These are phyloP conservation scores for Calliphora vicina DNA, from an alignment of 1,140 invertebrate genomes.

Conservation along the genomic window DNA sequence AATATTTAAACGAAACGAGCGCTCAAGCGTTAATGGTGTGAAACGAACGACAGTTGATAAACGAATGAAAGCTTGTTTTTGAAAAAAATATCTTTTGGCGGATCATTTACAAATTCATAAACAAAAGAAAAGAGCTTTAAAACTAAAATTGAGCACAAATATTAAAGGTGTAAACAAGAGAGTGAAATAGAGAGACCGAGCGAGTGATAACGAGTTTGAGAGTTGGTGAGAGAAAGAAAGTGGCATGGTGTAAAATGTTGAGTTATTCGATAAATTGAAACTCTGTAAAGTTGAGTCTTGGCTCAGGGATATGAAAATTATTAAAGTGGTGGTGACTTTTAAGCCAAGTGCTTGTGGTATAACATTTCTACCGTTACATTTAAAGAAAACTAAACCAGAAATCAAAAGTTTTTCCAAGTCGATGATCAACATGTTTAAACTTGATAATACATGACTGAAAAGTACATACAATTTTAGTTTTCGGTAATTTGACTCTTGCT, in stretches of 20 bases:
- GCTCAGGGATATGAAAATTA: neutral
- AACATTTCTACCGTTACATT: neutral
- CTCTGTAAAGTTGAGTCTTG: neutral
- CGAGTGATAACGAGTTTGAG: neutral
- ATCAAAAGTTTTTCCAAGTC: neutral
- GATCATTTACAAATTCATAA: neutral
- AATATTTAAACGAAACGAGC: neutral
- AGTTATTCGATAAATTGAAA: neutral
- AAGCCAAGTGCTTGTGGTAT: neutral
- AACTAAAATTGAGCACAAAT: neutral
- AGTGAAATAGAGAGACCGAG: neutral
- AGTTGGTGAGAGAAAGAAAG: neutral
- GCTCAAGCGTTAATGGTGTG: neutral
- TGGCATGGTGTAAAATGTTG: neutral
- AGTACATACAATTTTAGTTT: neutral
- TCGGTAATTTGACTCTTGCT: neutral
- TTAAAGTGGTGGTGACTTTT: slow-evolving; percentile 6
- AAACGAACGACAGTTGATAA: neutral
- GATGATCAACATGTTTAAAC: neutral
- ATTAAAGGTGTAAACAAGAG: neutral
- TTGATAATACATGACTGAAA: neutral
- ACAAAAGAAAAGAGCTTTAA: neutral
- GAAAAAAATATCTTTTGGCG: neutral
- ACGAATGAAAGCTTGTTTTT: slow-evolving; percentile 26
- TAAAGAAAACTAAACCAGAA: neutral